Percentiles rank a stretch among this genome's conserved stretches.
These are phyloP conservation scores for Clanis bilineata DNA, from an alignment of 2,888 invertebrate species.

Conservation along the genomic window DNA sequence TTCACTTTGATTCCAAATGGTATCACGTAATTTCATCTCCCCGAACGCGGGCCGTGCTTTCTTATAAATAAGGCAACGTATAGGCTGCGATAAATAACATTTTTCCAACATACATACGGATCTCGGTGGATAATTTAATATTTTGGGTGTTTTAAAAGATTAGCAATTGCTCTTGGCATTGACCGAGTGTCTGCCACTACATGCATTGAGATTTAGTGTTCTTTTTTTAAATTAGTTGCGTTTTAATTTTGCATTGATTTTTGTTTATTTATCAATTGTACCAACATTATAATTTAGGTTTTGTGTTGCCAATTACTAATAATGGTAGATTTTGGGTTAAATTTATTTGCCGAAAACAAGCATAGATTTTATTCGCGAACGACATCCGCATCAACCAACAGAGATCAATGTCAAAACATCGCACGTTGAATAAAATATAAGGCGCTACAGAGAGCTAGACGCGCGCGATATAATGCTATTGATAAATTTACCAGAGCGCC, in stretches of 20 bases:
- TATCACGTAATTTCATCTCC: slow-evolving; percentile 82
- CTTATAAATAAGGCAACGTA: slow-evolving; percentile 81
- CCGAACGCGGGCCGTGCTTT: slow-evolving; percentile 66
- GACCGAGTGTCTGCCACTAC: slow-evolving; percentile 57
- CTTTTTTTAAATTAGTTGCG: not conserved
- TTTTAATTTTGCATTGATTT: not conserved
- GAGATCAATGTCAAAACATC: slow-evolving; percentile 66
- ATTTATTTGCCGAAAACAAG: not conserved
- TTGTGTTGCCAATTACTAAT: not conserved
- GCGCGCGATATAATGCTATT: slow-evolving; percentile 72
- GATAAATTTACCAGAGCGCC: slow-evolving; percentile 74
- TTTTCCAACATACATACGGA: slow-evolving; percentile 69
- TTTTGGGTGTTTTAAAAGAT: slow-evolving; percentile 68
- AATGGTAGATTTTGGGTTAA: not conserved
- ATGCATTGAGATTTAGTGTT: not conserved
- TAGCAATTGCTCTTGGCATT: slow-evolving; percentile 54
- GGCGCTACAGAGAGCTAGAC: slow-evolving; percentile 42
- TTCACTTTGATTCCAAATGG: slow-evolving; percentile 79
- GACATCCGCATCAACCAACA: slow-evolving; percentile 31
- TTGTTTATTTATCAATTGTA: not conserved
- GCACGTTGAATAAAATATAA: slow-evolving; percentile 73
- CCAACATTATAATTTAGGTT: not conserved
- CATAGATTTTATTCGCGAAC: not conserved
- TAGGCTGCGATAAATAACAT: slow-evolving; percentile 77
- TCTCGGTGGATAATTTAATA: slow-evolving; percentile 70